Base-by-base conservation (phyloP, 30 jellyfish, hydroid and myxozoan species). In the Nemopilema nomurai region DNA sequence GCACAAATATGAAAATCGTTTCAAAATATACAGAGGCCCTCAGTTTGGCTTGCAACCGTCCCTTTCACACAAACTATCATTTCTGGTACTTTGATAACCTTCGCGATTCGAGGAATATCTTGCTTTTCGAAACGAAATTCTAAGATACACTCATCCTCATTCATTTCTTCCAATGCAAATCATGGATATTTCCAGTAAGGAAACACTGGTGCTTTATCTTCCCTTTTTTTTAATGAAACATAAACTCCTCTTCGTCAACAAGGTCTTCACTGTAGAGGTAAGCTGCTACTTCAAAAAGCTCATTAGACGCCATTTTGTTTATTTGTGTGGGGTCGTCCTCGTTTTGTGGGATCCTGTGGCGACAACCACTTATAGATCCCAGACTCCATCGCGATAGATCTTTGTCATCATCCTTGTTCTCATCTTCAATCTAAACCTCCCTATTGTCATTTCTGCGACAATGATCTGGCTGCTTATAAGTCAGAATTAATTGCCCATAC, bases 1-100 rank as follows among this genome's bases (percentile, higher is more conserved):
- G 67, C 87, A 87, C 23, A 87, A 87, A 82, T 87, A 68, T 49
- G 91, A 66, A 67, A 86, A 50, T 32, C 86, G 73, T 52, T 67
- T 64, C 74, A 79, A 73, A 71, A 31, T 6, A 79, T 79, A 41
- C 88, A 87, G 21, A 76, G 79, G n/a, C 75, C 96, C 63, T 86
- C 96, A 0, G 62, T 51, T 67, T 63, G 77, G 72, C 31, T 22
- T 66, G 80, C 73, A 24, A 63, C 49, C 24, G 89, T 63, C 26
- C 80, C 79, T 28, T 83, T 71, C 0, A 9, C 53, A 83, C 92
- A 83, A 32, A n/a, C 65, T 25, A 72, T 41, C 32, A 73, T 84
- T 16, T 70, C 84, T 57, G 90, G 82, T 22, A 85, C 50, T 32
- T 49, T 65, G 31, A 75, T 8, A 65, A 62, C 77, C 28, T 75